A percentile compares a stretch with the other conserved stretches of the same genome.
phyloP scores from a whole-genome alignment of 2,113 vertebrate genomes.

The Pomatostomus ruficeps region DNA sequence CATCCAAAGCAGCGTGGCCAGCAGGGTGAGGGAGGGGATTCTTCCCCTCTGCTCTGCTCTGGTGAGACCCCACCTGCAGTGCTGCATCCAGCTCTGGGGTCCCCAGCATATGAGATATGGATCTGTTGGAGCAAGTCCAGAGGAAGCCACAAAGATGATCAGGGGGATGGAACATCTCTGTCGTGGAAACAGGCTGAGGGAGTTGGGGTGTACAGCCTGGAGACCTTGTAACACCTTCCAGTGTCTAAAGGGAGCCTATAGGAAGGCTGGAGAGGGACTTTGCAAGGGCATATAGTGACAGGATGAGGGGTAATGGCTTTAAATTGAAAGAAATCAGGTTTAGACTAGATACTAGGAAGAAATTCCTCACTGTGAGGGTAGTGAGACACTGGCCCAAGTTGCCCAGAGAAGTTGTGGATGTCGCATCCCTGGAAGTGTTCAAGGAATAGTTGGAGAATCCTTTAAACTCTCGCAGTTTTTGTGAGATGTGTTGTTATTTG shows the following conservation, averaged over 20 bases:
- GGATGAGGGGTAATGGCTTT: background rate
- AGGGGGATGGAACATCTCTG: background rate
- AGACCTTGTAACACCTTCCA: background rate
- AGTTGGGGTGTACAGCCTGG: background rate
- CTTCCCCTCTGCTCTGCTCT: background rate
- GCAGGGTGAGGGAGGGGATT: background rate
- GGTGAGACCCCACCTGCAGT: background rate
- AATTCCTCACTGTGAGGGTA: background rate
- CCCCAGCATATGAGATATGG: background rate
- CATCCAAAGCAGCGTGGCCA: accelerated
- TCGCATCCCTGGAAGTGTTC: background rate
- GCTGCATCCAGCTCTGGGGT: background rate
- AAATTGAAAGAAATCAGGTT: background rate
- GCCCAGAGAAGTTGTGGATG: background rate
- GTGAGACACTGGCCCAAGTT: background rate
- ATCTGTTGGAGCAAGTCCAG: background rate
- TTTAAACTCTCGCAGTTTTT: background rate
- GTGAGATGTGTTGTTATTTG: background rate
- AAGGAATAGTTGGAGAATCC: background rate
- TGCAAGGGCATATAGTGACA: background rate
- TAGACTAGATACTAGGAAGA: background rate
- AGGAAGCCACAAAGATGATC: background rate
- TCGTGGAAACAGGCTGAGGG: background rate
- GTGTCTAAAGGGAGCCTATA: background rate
- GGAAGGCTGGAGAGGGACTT: background rate